Conservation (phyloP, 2,797 vertebrate genomes). For the Passerculus sandwichensis region DNA sequence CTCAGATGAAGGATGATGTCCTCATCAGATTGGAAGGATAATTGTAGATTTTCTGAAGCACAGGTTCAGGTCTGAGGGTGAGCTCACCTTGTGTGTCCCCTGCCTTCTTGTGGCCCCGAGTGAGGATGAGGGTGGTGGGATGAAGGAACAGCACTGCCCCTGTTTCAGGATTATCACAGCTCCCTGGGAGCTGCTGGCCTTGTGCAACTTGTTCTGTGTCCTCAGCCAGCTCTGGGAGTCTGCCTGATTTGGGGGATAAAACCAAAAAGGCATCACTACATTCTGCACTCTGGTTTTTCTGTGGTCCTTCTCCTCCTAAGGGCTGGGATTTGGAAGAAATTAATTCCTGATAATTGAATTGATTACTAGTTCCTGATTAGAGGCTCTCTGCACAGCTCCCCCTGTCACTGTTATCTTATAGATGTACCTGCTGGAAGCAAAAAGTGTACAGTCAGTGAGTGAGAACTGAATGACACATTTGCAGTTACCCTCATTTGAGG, state of each 20-base stretch:
- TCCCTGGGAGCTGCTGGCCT: not conserved
- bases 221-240: no score
- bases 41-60: constrained; percentile 33
- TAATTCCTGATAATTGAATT: not conserved
- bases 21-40: constrained; percentile 20
- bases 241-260: not conserved
- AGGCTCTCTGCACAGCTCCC: not conserved
- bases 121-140: not conserved
- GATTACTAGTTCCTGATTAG: not conserved
- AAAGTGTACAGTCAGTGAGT: not conserved
- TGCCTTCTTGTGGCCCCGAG: not conserved
- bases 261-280: not conserved
- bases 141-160: not conserved
- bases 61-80: not conserved
- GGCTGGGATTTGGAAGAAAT: not conserved
- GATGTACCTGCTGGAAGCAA: not conserved
- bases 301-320: not conserved
- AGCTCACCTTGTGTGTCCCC: not conserved
- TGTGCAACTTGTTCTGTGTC: not conserved
- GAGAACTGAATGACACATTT: not conserved
- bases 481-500: not conserved
- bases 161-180: not conserved
- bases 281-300: not conserved
- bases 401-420: not conserved
- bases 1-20: constrained; percentile 11